Percentiles rank a stretch among this genome's conserved stretches.
Conservation (phyloP, 2,113 vertebrate genomes). For the Phaethon lepturus region DNA sequence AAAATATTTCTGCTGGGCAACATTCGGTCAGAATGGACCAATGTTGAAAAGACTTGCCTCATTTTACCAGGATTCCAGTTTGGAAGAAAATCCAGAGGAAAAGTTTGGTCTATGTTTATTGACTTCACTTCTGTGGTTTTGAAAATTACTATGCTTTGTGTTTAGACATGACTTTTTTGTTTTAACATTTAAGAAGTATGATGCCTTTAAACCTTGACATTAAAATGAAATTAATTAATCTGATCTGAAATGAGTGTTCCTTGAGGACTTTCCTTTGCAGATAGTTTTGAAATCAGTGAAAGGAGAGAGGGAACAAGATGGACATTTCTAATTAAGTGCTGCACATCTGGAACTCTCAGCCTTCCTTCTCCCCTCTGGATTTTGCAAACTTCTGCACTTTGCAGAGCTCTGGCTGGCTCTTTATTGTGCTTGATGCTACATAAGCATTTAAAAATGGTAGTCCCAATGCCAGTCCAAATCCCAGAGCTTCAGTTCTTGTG, state of each 20-base stretch:
- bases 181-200: neutral
- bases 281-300: slow-evolving; percentile 43
- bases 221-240: slow-evolving; percentile 59
- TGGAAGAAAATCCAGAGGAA: neutral
- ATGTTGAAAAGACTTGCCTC: neutral
- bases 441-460: neutral
- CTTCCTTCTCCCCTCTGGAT: slow-evolving; percentile 29
- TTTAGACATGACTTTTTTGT: neutral
- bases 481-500: neutral
- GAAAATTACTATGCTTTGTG: neutral
- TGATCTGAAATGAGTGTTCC: slow-evolving; percentile 26
- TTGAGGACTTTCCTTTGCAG: slow-evolving; percentile 22
- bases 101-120: neutral
- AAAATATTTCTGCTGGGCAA: neutral
- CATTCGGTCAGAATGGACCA: neutral
- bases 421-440: neutral
- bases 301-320: slow-evolving; percentile 4
- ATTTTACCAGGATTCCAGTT: neutral
- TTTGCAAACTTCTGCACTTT: slow-evolving; percentile 30
- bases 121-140: neutral
- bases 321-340: slow-evolving; percentile 64
- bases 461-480: neutral
- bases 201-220: slow-evolving; percentile 47
- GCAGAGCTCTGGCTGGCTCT: neutral
- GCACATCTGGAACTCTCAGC: slow-evolving; percentile 55